These are phyloP conservation scores for Stenoptilia bipunctidactyla DNA, from an alignment of 2,888 invertebrate species.

Conservation along the genomic window DNA sequence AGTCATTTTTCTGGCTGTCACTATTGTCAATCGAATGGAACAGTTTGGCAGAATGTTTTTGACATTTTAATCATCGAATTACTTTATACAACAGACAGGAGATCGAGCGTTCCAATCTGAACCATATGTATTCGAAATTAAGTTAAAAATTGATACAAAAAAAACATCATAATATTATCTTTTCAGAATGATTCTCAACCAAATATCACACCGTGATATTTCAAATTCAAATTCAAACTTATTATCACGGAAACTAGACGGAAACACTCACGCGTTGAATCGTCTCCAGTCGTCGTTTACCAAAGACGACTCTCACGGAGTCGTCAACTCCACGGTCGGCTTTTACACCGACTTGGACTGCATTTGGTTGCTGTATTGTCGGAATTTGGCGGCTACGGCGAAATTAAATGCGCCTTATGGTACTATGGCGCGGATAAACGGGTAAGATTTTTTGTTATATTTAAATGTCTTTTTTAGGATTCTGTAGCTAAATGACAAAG, in stretches of 20 bases:
- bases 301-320: constrained; percentile 23
- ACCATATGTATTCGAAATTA: too few relatives aligned
- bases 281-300: constrained; percentile 39
- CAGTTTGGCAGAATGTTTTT: too few relatives aligned
- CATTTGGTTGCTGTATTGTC: constrained; percentile 71
- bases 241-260: constrained; percentile 33
- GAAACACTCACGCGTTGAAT: constrained; percentile 42
- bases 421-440: constrained; percentile 72
- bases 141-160: too few relatives aligned
- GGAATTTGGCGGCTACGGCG: constrained; percentile 65
- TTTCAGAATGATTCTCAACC: constrained; percentile 40
- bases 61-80: too few relatives aligned
- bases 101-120: too few relatives aligned
- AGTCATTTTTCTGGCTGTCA: too few relatives aligned
- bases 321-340: constrained; percentile 22
- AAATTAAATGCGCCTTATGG: constrained; percentile 66
- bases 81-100: too few relatives aligned
- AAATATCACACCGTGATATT: constrained; percentile 36
- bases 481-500: too few relatives aligned
- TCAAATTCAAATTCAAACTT: constrained; percentile 25
- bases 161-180: constrained; percentile 3
- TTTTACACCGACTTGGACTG: constrained; percentile 64
- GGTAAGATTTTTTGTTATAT: constrained; percentile 56
- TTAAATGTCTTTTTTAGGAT: too few relatives aligned
- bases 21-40: too few relatives aligned